phyloP scores from a whole-genome alignment of 1,140 invertebrate genomes.

The Drosophila hydei region DNA sequence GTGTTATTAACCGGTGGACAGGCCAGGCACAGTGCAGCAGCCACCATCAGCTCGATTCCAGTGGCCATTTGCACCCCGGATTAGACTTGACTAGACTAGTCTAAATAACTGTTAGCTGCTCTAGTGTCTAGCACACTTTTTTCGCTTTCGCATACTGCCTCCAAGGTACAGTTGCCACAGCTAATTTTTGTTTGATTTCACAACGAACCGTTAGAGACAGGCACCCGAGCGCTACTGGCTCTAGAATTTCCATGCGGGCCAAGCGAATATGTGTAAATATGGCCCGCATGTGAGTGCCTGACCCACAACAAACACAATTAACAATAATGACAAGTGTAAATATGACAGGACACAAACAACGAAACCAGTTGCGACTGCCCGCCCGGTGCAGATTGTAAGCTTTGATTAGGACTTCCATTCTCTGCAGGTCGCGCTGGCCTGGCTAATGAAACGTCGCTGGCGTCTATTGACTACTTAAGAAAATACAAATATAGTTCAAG shows the following conservation, averaged over 20 bases:
- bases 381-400: constrained; percentile 59
- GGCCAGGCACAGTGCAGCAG: constrained; percentile 61
- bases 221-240: constrained; percentile 51
- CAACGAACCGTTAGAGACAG: constrained; percentile 48
- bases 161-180: constrained; percentile 21
- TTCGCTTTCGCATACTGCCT: constrained; percentile 54
- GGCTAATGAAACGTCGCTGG: constrained; percentile 32
- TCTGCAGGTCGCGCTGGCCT: constrained; percentile 1
- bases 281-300: constrained; percentile 54
- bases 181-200: neutral
- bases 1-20: constrained; percentile 56
- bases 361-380: neutral
- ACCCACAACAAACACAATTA: constrained; percentile 73
- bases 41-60: constrained; percentile 73
- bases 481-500: constrained; percentile 35
- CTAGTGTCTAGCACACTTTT: constrained; percentile 6
- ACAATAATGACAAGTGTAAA: constrained; percentile 81
- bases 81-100: neutral
- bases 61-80: constrained; percentile 47
- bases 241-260: constrained; percentile 28
- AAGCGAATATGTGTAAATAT: constrained; percentile 60
- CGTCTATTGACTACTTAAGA: constrained; percentile 34
- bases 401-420: constrained; percentile 52
- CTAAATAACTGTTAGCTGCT: constrained; percentile 18
- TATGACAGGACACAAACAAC: constrained; percentile 55